Evolutionary conservation across 2,797 vertebrate species (phyloP).

Genomic region (Siniperca scherzeri): DNA sequence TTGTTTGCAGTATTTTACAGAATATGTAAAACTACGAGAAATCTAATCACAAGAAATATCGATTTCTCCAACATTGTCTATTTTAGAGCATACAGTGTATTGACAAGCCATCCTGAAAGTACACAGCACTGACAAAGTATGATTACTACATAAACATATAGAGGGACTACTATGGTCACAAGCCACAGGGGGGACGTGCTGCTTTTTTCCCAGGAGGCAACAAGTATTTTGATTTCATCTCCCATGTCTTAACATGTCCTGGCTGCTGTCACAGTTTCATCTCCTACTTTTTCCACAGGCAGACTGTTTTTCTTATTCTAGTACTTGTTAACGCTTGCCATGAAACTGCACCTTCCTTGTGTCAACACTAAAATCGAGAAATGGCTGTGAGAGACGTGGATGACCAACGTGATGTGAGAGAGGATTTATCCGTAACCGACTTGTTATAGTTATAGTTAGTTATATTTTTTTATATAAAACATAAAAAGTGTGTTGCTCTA

Average conservation of each 20-base stretch:
- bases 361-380: slow-evolving; percentile 16
- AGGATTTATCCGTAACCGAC: background rate
- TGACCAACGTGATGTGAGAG: slow-evolving; percentile 2
- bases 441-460: background rate
- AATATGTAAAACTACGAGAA: background rate
- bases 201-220: slow-evolving; percentile 23
- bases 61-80: background rate
- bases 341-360: slow-evolving; percentile 29
- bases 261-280: slow-evolving; percentile 33
- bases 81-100: background rate
- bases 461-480: background rate
- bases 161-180: background rate
- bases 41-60: background rate
- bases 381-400: slow-evolving; percentile 1
- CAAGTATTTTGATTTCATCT: slow-evolving; percentile 32
- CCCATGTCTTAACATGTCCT: slow-evolving; percentile 57
- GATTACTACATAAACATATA: background rate
- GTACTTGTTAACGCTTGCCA: slow-evolving; percentile 59
- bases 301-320: slow-evolving; percentile 38
- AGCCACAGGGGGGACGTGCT: slow-evolving; percentile 24
- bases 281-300: slow-evolving; percentile 36
- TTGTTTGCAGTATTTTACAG: background rate
- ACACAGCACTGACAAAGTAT: background rate
- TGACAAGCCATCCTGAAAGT: background rate
- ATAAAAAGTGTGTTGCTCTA: background rate